These are phyloP conservation scores for Dinoponera quadriceps DNA, from an alignment of 1,140 invertebrate species.

Conservation along the genomic window DNA sequence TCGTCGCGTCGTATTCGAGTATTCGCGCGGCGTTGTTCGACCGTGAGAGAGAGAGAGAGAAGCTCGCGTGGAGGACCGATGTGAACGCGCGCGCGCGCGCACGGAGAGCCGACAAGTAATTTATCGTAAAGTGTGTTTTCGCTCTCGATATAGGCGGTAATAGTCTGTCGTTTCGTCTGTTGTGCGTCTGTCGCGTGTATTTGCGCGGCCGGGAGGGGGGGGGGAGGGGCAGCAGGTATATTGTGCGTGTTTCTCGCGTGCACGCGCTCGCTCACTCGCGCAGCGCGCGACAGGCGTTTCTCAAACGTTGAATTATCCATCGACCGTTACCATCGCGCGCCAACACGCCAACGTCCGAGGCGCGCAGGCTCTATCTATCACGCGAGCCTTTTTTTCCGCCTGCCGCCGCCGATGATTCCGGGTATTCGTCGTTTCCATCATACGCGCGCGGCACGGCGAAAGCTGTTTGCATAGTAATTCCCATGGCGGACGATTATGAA, in stretches of 20 bases:
- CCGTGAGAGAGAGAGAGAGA: not conserved
- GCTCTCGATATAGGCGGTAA: conserved; percentile 40
- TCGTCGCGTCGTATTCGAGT: not conserved
- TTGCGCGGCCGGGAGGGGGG: not conserved
- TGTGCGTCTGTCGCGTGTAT: conserved; percentile 8
- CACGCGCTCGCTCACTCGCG: conserved; percentile 1
- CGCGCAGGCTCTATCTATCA: conserved; percentile 60
- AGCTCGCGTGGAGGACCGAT: not conserved
- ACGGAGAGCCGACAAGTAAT: conserved; percentile 11
- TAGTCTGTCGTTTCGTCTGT: conserved; percentile 22
- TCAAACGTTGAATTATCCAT: conserved; percentile 56
- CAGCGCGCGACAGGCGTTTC: conserved; percentile 57
- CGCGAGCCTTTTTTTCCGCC: conserved; percentile 52
- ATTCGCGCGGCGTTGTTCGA: too few species aligned
- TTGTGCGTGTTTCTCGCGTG: conserved; percentile 19
- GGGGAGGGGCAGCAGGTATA: not conserved
- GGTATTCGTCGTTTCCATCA: conserved; percentile 60
- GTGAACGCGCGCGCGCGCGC: not conserved
- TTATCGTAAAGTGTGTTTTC: conserved; percentile 32
- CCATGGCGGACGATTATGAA: conserved; percentile 68
- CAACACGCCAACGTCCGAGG: conserved; percentile 9
- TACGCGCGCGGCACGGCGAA: conserved; percentile 23
- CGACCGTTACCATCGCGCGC: conserved; percentile 30
- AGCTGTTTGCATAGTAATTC: conserved; percentile 61
- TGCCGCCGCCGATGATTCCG: conserved; percentile 52